Conservation (phyloP, 92 coral and sea anemone species). For the Ricordea florida region DNA sequence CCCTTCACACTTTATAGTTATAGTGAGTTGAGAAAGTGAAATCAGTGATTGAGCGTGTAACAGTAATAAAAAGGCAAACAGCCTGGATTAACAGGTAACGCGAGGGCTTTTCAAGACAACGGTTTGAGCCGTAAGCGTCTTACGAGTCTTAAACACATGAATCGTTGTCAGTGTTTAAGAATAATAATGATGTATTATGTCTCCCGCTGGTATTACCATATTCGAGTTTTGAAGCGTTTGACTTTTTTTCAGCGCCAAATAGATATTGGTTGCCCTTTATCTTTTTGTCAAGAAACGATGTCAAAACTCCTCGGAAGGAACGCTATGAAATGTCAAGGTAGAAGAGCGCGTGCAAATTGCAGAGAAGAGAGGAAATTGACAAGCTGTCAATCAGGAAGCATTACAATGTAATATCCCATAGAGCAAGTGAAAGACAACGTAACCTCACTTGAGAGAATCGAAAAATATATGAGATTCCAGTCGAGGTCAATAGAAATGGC, state of each 20-base stretch:
- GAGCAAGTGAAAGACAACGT: conserved; percentile 4
- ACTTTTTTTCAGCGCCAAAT: background rate
- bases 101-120: background rate
- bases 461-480: conserved; percentile 6
- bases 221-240: background rate
- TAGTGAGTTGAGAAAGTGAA: conserved; percentile 12
- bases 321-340: conserved; percentile 73
- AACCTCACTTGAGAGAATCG: background rate
- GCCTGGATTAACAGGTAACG: background rate
- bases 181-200: conserved; percentile 34
- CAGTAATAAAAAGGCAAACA: conserved; percentile 12
- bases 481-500: background rate
- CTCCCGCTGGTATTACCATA: conserved; percentile 36
- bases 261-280: conserved; percentile 20
- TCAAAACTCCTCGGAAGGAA: conserved; percentile 76
- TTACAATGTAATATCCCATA: conserved; percentile 10
- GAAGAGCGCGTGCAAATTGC: conserved; percentile 56
- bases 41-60: background rate
- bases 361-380: conserved; percentile 32
- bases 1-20: conserved; percentile 10
- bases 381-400: conserved; percentile 25
- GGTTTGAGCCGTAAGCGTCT: background rate
- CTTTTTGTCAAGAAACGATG: conserved; percentile 39
- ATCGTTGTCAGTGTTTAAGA: conserved; percentile 5
- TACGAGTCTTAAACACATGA: too few relatives aligned